These are phyloP conservation scores for Ursus arctos DNA, from an alignment of 2,113 vertebrate species.

Conservation along the genomic window DNA sequence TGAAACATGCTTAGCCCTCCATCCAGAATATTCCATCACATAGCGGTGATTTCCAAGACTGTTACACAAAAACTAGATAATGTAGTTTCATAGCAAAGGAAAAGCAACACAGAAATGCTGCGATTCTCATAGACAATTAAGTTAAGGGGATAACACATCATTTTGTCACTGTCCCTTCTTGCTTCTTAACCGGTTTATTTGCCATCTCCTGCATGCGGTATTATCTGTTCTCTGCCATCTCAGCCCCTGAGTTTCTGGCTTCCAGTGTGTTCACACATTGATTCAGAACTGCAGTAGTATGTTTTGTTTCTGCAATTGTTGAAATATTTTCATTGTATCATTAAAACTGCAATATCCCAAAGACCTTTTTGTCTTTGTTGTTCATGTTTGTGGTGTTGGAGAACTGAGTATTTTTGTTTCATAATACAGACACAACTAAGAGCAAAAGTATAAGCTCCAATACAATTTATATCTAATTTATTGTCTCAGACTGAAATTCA, in stretches of 20 bases:
- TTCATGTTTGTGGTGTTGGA: background rate
- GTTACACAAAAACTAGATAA: background rate
- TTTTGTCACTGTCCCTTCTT: slow-evolving; percentile 36
- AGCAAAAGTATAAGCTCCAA: background rate
- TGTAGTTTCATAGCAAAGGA: slow-evolving; percentile 46
- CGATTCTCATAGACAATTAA: slow-evolving; percentile 39
- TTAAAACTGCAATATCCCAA: background rate
- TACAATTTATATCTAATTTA: background rate
- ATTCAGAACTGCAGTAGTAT: slow-evolving; percentile 37
- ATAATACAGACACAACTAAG: background rate
- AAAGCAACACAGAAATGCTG: slow-evolving; percentile 51
- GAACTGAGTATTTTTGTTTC: slow-evolving; percentile 30
- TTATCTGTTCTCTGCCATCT: slow-evolving; percentile 11
- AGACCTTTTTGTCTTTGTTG: background rate
- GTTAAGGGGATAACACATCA: slow-evolving; percentile 4
- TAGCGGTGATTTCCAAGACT: background rate
- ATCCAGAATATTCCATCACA: background rate
- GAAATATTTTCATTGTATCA: background rate
- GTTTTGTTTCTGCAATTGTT: slow-evolving; percentile 36
- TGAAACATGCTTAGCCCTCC: background rate
- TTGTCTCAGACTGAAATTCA: background rate
- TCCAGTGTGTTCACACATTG: slow-evolving; percentile 5
- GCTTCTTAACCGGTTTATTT: slow-evolving; percentile 41
- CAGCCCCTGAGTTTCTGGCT: background rate
- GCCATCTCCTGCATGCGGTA: background rate